Base-by-base conservation (phyloP, 1,140 invertebrate genomes). In the Periplaneta americana region DNA sequence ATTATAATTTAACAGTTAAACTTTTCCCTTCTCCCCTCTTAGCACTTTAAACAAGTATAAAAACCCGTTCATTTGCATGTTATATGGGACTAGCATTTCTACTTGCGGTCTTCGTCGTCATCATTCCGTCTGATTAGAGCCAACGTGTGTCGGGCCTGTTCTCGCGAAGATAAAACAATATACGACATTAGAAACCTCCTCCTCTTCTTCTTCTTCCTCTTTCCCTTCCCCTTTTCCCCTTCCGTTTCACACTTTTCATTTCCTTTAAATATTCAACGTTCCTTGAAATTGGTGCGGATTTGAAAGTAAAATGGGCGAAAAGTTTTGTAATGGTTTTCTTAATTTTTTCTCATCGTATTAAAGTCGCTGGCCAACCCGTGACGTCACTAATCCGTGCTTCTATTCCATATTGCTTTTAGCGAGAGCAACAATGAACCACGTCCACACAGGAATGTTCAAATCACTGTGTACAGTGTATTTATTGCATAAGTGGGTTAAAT, bases 241-340 rank as follows among this genome's bases (percentile, higher is more conserved):
- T 48, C 17, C 39, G 39, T 48, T 48, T 48, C 39, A 5, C 6
- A 48, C 39, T 48, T 48, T 66, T 28, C 48, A 66, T 66, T 66
- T 5, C 35, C 11, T 78, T 78, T 78, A 78, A 78, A 78, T 78
- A 78, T 78, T 78, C 77, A 78, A 78, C 77, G 39, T 34, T 34
- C 32, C 77, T 37, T 32, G 13, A 37, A 78, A 78, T 78, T 78
- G 39, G 77, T 37, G 48, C 28, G 77, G 39, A 78, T 78, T 78
- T 78, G 77, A 78, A 78, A 78, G 77, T 78, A 78, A 78, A 78
- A 78, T 78, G 34, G 77, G 77, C 35, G 77, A 78, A 78, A 37
- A 78, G 39, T 48, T 78, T 37, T 78, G 77, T 78, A 78, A 78
- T 78, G 77, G 77, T 78, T 78, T 78, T n/a, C 77, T 39, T 48